A percentile compares a stretch with the other conserved stretches of the same genome.
These are phyloP conservation scores for Papilio gigon DNA, from an alignment of 2,888 invertebrate species.

Conservation along the genomic window DNA sequence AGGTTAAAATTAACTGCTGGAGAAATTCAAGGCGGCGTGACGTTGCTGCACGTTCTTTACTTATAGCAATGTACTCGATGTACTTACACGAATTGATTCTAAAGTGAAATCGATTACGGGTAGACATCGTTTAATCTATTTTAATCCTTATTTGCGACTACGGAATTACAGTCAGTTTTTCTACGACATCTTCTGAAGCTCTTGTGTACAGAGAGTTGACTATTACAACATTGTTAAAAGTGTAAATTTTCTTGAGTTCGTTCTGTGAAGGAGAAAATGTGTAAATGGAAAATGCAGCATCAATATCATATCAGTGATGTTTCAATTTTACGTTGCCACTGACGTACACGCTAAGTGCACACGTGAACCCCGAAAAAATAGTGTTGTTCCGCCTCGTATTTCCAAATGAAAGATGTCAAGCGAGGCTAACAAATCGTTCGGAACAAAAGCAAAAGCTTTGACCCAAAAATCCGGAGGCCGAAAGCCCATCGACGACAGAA, in stretches of 20 bases:
- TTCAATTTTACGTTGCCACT: constrained; percentile 17
- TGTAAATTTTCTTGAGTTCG: not conserved
- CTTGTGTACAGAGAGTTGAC: not conserved
- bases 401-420: constrained; percentile 50
- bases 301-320: constrained; percentile 16
- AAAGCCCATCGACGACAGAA: constrained; percentile 49
- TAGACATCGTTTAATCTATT: not conserved
- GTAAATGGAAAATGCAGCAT: not conserved
- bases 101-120: not conserved
- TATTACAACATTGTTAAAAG: not conserved
- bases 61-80: not conserved
- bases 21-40: constrained; percentile 22
- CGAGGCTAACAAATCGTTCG: constrained; percentile 50
- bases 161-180: no score
- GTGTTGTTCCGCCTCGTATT: constrained; percentile 40
- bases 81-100: not conserved
- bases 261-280: not conserved
- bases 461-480: constrained; percentile 54
- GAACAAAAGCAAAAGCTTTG: constrained; percentile 56
- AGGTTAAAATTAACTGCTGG: constrained; percentile 35
- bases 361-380: constrained; percentile 37
- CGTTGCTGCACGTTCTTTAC: not conserved
- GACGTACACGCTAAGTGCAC: constrained; percentile 33
- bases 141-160: no score
- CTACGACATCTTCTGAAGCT: no score